Evolutionary conservation across 2,888 invertebrate genomes (phyloP).

Genomic region (Cephus rjabovi): DNA sequence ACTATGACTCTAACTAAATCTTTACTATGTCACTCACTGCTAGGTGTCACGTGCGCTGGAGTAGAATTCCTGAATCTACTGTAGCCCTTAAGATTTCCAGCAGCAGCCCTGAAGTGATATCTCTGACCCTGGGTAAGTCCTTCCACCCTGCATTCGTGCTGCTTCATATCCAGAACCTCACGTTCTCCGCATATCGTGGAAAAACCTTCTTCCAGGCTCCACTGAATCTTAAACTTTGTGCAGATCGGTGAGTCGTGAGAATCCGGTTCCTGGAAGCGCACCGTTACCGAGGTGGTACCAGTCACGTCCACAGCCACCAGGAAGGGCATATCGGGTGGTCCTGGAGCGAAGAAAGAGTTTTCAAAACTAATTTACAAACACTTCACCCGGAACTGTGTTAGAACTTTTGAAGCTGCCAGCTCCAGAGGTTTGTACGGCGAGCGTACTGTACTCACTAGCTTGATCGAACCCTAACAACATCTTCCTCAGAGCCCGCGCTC

Average conservation of each 20-base stretch:
- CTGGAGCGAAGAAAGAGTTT: conserved; percentile 47
- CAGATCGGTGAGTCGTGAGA: conserved; percentile 81
- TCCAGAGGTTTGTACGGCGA: neutral
- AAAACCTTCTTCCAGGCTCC: conserved; percentile 91
- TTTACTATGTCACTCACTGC: conserved; percentile 75
- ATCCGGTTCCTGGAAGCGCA: conserved; percentile 78
- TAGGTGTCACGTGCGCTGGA: conserved; percentile 89
- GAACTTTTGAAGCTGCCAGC: neutral
- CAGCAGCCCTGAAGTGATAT: conserved; percentile 92
- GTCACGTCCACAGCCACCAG: conserved; percentile 80
- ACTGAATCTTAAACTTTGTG: conserved; percentile 96
- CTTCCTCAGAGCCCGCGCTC: conserved; percentile 81
- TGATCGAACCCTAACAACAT: conserved; percentile 91
- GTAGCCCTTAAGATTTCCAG: conserved; percentile 94
- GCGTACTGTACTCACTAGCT: conserved; percentile 70
- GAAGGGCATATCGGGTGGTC: conserved; percentile 85
- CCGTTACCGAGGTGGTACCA: conserved; percentile 75
- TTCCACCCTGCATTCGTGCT: conserved; percentile 73
- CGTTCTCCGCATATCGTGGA: conserved; percentile 82
- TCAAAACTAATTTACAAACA: neutral
- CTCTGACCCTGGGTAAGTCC: conserved; percentile 86
- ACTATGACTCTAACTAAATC: conserved; percentile 6
- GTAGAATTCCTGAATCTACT: conserved; percentile 81
- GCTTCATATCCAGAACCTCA: conserved; percentile 78
- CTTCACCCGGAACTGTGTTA: neutral